These are phyloP conservation scores for Eupristina koningsbergeri DNA, from an alignment of 1,140 invertebrate genomes.

Conservation along the genomic window DNA sequence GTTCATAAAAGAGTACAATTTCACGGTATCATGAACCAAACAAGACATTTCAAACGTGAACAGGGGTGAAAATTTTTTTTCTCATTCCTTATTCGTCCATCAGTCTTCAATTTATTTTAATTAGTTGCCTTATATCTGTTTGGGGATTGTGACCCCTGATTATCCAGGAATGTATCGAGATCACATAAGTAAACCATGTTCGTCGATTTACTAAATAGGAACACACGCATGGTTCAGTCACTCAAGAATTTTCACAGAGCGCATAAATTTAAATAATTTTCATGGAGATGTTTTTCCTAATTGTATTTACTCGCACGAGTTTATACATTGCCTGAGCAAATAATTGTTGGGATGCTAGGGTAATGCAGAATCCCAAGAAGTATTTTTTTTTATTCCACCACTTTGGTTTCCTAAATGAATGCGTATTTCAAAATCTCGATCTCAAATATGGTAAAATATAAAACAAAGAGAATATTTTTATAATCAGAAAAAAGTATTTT, in stretches of 20 bases:
- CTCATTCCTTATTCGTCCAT: background rate
- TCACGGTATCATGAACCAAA: background rate
- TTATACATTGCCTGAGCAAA: slow-evolving; percentile 8
- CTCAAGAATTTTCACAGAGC: background rate
- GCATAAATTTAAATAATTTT: slow-evolving; percentile 50
- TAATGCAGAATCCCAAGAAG: background rate
- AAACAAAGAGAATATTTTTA: background rate
- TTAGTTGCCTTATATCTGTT: background rate
- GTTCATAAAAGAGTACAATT: background rate
- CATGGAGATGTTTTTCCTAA: slow-evolving; percentile 45
- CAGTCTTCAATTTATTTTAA: background rate
- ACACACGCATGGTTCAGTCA: background rate
- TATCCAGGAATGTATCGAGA: background rate
- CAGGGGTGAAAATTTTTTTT: no score
- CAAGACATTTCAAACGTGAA: no score
- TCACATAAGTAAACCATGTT: no score
- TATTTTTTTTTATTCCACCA: background rate
- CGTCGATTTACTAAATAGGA: background rate
- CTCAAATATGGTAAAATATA: background rate
- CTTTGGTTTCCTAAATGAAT: background rate
- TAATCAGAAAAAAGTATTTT: background rate
- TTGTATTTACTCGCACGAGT: slow-evolving; percentile 29
- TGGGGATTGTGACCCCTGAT: background rate
- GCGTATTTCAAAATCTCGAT: background rate
- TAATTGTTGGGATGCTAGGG: background rate